These are phyloP conservation scores for Melolontha melolontha DNA, from an alignment of 2,888 invertebrate genomes.

Conservation along the genomic window DNA sequence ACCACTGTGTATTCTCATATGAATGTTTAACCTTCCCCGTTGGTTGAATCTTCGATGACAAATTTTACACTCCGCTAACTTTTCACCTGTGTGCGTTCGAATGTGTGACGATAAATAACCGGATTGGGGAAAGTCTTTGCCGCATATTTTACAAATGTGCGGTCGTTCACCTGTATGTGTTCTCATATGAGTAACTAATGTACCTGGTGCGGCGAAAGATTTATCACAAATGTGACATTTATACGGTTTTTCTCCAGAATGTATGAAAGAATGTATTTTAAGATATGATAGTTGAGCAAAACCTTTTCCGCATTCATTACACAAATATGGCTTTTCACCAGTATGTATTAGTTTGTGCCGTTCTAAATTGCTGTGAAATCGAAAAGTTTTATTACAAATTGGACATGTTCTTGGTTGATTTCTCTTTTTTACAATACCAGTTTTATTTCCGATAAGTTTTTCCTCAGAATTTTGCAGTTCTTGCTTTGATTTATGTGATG, in stretches of 20 bases:
- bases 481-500: conserved; percentile 39
- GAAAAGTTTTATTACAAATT: conserved; percentile 57
- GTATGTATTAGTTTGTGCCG: conserved; percentile 58
- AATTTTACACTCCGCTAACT: conserved; percentile 56
- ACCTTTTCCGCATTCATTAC: conserved; percentile 55
- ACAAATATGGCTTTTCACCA: conserved; percentile 55
- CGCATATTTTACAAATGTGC: conserved; percentile 55
- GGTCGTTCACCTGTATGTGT: conserved; percentile 55
- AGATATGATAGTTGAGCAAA: conserved; percentile 54
- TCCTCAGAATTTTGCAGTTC: conserved; percentile 11
- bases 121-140: conserved; percentile 57
- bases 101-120: conserved; percentile 59
- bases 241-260: conserved; percentile 58
- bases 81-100: conserved; percentile 58
- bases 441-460: conserved; percentile 45
- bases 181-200: conserved; percentile 56
- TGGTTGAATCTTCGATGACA: conserved; percentile 56
- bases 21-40: conserved; percentile 56
- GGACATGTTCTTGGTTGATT: conserved; percentile 54
- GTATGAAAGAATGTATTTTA: conserved; percentile 57
- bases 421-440: conserved; percentile 49
- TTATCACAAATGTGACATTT: conserved; percentile 56
- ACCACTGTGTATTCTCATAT: conserved; percentile 57
- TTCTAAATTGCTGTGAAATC: conserved; percentile 57
- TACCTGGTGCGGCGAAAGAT: conserved; percentile 57